phyloP scores from a whole-genome alignment of 2,888 invertebrate species.

The Lottia scabra region DNA sequence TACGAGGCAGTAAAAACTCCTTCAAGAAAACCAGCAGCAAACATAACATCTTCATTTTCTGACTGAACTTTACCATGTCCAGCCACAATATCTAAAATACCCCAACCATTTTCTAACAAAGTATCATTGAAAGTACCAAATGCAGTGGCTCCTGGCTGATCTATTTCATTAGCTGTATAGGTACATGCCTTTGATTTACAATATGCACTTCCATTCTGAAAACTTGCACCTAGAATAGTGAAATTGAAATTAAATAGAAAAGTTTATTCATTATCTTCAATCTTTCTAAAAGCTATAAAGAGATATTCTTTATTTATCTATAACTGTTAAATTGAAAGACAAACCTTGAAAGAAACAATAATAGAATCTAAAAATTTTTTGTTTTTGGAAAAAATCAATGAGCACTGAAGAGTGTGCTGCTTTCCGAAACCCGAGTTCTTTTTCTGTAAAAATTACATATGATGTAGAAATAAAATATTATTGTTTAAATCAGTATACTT shows the following conservation, averaged over 20 bases:
- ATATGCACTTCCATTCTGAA: slow-evolving; percentile 41
- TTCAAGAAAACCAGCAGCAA: slow-evolving; percentile 62
- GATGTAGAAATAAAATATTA: no score
- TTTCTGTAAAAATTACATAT: no score
- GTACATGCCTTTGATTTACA: slow-evolving; percentile 39
- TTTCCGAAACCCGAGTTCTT: no score
- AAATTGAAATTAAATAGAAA: background rate
- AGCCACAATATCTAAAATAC: slow-evolving; percentile 57
- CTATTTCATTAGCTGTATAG: slow-evolving; percentile 34
- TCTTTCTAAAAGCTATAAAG: no score
- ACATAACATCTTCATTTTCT: slow-evolving; percentile 55
- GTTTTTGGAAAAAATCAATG: no score
- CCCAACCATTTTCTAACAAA: slow-evolving; percentile 60
- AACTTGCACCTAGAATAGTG: background rate
- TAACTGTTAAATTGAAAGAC: no score
- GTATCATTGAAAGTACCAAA: slow-evolving; percentile 58
- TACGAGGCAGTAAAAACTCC: slow-evolving; percentile 61
- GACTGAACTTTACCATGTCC: slow-evolving; percentile 39
- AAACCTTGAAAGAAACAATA: no score
- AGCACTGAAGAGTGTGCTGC: no score
- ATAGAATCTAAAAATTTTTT: no score
- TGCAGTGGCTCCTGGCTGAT: slow-evolving; percentile 45
- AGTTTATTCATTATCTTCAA: no score
- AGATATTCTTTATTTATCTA: no score
- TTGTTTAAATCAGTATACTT: no score